Evolutionary conservation across 2,888 invertebrate species (phyloP), one percentile per base, ranked within the genome.

Genomic region (Tigriopus californicus): DNA sequence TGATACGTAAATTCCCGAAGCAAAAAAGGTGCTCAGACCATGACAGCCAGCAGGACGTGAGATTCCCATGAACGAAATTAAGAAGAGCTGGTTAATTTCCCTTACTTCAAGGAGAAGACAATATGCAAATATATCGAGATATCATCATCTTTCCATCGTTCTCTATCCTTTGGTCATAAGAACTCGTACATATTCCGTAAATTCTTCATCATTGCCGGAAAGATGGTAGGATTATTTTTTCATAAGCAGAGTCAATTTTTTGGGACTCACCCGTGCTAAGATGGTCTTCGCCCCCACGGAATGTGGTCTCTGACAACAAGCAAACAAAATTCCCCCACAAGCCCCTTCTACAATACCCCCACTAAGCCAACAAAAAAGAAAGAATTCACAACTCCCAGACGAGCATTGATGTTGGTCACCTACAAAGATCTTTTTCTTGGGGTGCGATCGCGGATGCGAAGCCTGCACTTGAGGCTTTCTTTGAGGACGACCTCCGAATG

Each of bases 301-400:
- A 54, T 66, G 64, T 58, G 65, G 65, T 58, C 85, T 81, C 70
- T 84, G 83, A 73, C 89, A 90, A 77, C 89, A 90, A 64, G 87
- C 87, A 70, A 81, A 83, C 66, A 89, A 76, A 64, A 89, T 75
- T 63, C 82, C 81, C 65, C 76, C 76, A 72, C 89, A 90, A 64
- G 85, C 80, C 64, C 85, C 85, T 68, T 88, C 87, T 68, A 89
- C 76, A 61, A 87, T 76, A 62, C 89, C 89, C 65, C 87, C 85
- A 62, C 83, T 79, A 78, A 89, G 80, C 89, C 89, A 90, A 74
- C 89, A 90, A 73, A 83, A 80, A 68, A 89, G 78, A 77, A 89
- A 88, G 76, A 89, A 88, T 73, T 89, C 88, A 72, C 90, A 90
- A 64, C 81, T 82, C 60, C 85, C 86, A 67, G 80, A 78, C 49